phyloP scores from a whole-genome alignment of 2,888 invertebrate species.

The Pecten maximus region DNA sequence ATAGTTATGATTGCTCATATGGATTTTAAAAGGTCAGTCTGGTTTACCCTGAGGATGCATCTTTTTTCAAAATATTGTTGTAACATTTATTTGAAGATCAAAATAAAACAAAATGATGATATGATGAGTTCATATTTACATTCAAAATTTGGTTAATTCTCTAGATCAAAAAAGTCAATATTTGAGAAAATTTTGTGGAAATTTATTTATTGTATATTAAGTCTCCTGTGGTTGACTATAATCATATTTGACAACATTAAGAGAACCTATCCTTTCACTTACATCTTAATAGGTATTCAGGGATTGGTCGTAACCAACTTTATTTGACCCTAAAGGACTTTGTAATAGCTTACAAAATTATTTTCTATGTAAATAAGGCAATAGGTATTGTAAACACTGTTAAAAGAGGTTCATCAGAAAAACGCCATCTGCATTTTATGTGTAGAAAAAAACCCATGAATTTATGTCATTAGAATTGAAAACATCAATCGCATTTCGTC shows the following conservation, averaged over 20 bases:
- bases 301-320: background rate
- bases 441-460: background rate
- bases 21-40: too few relatives aligned
- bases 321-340: background rate
- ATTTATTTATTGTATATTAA: too few relatives aligned
- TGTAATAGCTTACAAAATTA: background rate
- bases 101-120: too few relatives aligned
- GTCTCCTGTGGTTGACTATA: background rate
- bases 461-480: background rate
- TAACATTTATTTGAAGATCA: too few relatives aligned
- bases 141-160: too few relatives aligned
- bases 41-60: too few relatives aligned
- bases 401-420: background rate
- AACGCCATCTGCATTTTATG: background rate
- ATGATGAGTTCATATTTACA: too few relatives aligned
- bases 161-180: too few relatives aligned
- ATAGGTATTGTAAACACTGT: background rate
- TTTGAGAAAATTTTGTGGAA: too few relatives aligned
- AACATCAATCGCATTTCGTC: background rate
- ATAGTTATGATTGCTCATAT: too few relatives aligned
- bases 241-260: background rate
- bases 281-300: background rate
- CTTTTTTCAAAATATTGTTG: too few relatives aligned
- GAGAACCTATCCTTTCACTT: background rate
- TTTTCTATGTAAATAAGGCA: background rate